Evolutionary conservation across 1,140 invertebrate genomes (phyloP), one percentile per base, ranked within the genome.

Genomic region (Bradysia coprophila): DNA sequence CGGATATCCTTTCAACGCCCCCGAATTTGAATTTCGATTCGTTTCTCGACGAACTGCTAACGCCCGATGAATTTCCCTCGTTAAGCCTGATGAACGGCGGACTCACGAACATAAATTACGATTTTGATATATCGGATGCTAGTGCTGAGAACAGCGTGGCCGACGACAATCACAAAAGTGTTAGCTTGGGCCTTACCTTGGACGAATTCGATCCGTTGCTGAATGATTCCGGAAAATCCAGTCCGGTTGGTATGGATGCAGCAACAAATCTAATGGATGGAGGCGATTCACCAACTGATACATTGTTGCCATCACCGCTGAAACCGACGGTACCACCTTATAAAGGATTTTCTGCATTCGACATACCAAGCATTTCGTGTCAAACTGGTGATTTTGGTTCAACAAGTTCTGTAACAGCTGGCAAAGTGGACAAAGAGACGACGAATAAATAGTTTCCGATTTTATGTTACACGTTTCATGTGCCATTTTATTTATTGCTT

Each of bases 281-380:
- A 45, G 68, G 72, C 41, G 69, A 70, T 4, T 71, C 64, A 0
- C 65, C 68, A 0, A 60, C 61, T 8, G 64, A 62, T 3, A 70
- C 72, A 51, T 61, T 79, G 13, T 57, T 80, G 40, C 73, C 76
- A 2, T 73, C 76, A 0, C 73, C 78, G 0, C 45, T 72, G 43
- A 62, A 75, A 62, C 73, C 75, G 1, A 59, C 59, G 18, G 59
- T 56, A 23, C 57, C 70, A 18, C 65, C 72, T 49, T 78, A 78
- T 54, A 66, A 75, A 36, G 76, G 76, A 2, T 79, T 81, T 51
- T 76, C 76, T 4, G 68, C 38, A 68, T 70, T 47, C 68, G 51
- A 72, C 45, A 80, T 81, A 56, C 76, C 75, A 10, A 78, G 71
- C 20, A 80, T 81, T 52, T 77, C 77, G 5, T 81, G 78, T 56